phyloP scores from a whole-genome alignment of 2,797 vertebrate genomes.

The Tinamus major region DNA sequence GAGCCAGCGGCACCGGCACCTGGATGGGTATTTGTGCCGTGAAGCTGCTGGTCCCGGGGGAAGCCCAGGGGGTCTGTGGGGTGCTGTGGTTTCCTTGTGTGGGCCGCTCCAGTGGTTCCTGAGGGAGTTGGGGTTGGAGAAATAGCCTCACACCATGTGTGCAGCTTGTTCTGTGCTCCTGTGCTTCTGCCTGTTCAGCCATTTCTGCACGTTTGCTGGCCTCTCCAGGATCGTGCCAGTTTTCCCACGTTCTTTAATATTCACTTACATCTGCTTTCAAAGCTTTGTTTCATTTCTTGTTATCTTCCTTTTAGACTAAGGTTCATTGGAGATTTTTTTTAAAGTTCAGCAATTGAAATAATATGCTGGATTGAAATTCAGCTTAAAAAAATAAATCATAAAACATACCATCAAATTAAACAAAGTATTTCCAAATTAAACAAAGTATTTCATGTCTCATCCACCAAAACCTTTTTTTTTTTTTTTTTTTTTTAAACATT shows the following conservation, averaged over 20 bases:
- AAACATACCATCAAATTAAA: background rate
- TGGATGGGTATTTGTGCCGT: background rate
- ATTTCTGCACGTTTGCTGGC: background rate
- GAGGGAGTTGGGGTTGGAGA: background rate
- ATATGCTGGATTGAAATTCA: background rate
- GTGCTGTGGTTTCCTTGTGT: background rate
- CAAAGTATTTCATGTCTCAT: background rate
- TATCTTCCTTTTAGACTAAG: background rate
- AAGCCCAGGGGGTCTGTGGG: background rate
- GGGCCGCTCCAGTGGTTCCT: background rate
- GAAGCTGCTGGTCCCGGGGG: rapidly evolving
- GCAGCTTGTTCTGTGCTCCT: background rate
- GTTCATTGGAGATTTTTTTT: background rate
- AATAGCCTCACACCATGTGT: background rate
- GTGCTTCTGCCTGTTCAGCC: background rate
- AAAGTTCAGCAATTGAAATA: background rate
- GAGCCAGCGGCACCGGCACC: background rate
- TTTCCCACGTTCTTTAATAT: background rate
- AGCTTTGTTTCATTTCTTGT: background rate
- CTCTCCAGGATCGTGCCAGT: background rate
- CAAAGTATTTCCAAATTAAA: too few species aligned
- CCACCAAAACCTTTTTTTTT: background rate
- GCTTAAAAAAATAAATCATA: rapidly evolving
- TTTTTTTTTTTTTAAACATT: background rate
- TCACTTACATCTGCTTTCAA: background rate